Evolutionary conservation across 1,140 invertebrate genomes (phyloP), one percentile per base, ranked within the genome.

Genomic region (Drosophila gunungcola): DNA sequence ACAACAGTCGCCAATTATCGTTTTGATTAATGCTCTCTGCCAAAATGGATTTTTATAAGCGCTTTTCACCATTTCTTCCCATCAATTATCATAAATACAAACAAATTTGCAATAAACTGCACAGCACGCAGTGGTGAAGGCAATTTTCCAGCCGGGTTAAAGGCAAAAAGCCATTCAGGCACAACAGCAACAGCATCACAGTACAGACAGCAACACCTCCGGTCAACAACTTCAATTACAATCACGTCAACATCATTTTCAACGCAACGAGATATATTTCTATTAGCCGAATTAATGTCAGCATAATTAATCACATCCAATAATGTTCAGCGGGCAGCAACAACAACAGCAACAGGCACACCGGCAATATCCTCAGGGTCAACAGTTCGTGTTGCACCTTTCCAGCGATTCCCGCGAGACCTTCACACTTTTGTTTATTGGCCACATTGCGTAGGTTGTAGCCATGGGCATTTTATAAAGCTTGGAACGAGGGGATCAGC

Each of bases 241-340:
- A 90, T 86, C 84, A 89, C 84, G 84, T 89, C 84, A 89, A 89
- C 84, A 89, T 74, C 81, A 84, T 89, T 90, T 89, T 79, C 79
- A 89, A 73, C 83, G 84, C 80, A 86, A 86, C 84, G 77, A 89
- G 84, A 89, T 89, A 84, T 89, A 89, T 89, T 89, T 89, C 84
- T 89, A 89, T 89, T 89, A 89, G 84, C 85, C 84, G 84, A 89
- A 89, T 89, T 89, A 89, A 89, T 89, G 84, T 89, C 84, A 89
- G 84, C 80, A 84, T 89, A 90, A 89, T 89, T 89, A 89, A 89
- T 89, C 84, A 89, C 73, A 73, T 61, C 73, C 61, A 70, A 83
- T 88, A 83, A 88, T 88, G 63, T 73, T 54, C 61, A 70, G 52
- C 62, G 80, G 65, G 10, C 58, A 70, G 46, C 76, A 61, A 29